Percentiles rank a stretch among this genome's conserved stretches.
Evolutionary conservation across 2,888 invertebrate genomes (phyloP).

Genomic region (Chrysodeixis includens): DNA sequence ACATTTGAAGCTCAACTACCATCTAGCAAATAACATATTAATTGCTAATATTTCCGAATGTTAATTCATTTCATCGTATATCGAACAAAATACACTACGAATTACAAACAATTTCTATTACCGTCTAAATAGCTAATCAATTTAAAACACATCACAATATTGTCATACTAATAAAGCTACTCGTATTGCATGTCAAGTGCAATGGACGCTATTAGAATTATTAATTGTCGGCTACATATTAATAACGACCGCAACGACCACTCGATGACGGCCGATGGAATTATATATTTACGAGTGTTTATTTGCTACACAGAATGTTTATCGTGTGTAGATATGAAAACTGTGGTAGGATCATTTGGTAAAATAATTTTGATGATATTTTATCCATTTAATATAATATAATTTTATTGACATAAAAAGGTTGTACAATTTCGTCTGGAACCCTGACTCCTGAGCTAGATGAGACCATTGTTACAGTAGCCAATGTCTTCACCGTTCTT

Average conservation of each 20-base stretch:
- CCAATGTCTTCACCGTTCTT: too few relatives aligned
- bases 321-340: neutral
- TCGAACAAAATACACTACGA: neutral
- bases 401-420: too few relatives aligned
- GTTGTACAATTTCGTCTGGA: too few relatives aligned
- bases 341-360: too few relatives aligned
- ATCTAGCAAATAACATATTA: too few relatives aligned
- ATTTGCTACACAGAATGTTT: neutral
- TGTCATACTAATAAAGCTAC: neutral
- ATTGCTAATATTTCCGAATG: neutral
- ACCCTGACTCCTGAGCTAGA: too few relatives aligned
- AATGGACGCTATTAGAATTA: conserved; percentile 4
- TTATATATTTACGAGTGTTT: conserved; percentile 2
- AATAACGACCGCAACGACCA: neutral
- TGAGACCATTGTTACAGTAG: too few relatives aligned
- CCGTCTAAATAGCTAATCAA: neutral
- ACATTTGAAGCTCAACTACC: too few relatives aligned
- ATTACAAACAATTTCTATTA: neutral
- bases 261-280: neutral
- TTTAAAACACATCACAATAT: neutral
- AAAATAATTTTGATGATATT: too few relatives aligned
- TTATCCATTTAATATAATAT: too few relatives aligned
- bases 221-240: conserved; percentile 2
- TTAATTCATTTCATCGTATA: neutral
- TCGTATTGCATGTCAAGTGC: conserved; percentile 2